Percentiles rank a stretch among this genome's conserved stretches.
These are phyloP conservation scores for Myzus persicae DNA, from an alignment of 1,140 invertebrate species.

Conservation along the genomic window DNA sequence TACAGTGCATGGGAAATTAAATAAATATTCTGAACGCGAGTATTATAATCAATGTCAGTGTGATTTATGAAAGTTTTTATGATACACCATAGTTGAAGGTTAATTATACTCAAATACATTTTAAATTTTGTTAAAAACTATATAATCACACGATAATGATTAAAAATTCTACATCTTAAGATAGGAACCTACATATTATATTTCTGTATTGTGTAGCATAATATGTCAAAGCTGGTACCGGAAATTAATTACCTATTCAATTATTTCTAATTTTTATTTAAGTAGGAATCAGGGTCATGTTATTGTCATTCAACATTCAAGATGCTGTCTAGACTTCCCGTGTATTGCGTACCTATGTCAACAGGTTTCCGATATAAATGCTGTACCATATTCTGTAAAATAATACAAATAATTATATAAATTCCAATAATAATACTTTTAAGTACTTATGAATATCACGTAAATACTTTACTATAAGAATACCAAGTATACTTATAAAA, in stretches of 20 bases:
- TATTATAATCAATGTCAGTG: conserved; percentile 7
- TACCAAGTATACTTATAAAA: no score
- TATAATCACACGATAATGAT: neutral
- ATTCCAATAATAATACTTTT: neutral
- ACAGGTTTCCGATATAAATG: neutral
- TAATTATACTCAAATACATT: neutral
- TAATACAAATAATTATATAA: neutral
- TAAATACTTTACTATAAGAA: no score
- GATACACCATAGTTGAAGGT: neutral
- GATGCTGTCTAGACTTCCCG: neutral
- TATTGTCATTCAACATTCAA: neutral
- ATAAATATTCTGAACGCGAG: neutral
- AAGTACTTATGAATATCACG: no score
- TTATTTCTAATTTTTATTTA: neutral
- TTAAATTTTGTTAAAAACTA: neutral
- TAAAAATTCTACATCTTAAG: neutral
- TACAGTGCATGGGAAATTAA: neutral
- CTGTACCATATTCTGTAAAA: neutral
- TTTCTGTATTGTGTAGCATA: neutral
- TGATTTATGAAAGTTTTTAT: neutral
- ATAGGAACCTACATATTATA: neutral
- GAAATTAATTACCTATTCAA: neutral
- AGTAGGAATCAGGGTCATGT: neutral
- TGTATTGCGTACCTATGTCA: neutral
- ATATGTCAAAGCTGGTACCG: neutral